A percentile compares a stretch with the other conserved stretches of the same genome.
These are phyloP conservation scores for Apis mellifera DNA, from an alignment of 1,140 invertebrate genomes.

Conservation along the genomic window DNA sequence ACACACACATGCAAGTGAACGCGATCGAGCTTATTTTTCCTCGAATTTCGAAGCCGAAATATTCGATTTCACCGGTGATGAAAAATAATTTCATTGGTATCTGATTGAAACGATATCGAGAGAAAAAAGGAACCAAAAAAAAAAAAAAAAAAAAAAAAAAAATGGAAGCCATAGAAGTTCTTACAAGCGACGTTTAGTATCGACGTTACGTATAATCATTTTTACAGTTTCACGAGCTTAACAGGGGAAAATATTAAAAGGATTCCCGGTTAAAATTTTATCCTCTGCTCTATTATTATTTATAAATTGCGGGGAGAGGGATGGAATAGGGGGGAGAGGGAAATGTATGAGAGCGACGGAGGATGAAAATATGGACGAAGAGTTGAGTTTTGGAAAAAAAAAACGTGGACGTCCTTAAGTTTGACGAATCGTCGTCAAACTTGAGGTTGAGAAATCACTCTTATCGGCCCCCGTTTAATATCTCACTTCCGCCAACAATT, in stretches of 20 bases:
- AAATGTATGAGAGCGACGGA: background rate
- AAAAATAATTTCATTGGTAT: slow-evolving; percentile 12
- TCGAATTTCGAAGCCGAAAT: background rate
- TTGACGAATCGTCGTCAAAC: background rate
- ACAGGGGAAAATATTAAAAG: slow-evolving; percentile 22
- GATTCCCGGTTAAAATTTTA: slow-evolving; percentile 17
- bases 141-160: background rate
- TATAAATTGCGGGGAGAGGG: background rate
- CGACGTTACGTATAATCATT: slow-evolving; percentile 4
- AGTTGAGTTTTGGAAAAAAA: background rate
- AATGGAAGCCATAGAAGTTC: slow-evolving; percentile 7
- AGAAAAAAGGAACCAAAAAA: background rate
- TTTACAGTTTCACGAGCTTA: slow-evolving; percentile 16
- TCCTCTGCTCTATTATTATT: slow-evolving; percentile 3
- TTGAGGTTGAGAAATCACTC: background rate
- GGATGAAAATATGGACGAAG: no score
- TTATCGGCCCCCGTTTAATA: slow-evolving; percentile 1
- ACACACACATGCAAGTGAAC: no score
- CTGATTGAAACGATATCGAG: background rate
- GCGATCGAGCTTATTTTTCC: slow-evolving; percentile 5
- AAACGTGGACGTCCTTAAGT: background rate
- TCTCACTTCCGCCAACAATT: background rate
- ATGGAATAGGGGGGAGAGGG: background rate
- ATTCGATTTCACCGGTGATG: slow-evolving; percentile 10
- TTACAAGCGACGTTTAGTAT: slow-evolving; percentile 14